Conservation (phyloP, 2,797 vertebrate genomes). For the Okamejei kenojei region DNA sequence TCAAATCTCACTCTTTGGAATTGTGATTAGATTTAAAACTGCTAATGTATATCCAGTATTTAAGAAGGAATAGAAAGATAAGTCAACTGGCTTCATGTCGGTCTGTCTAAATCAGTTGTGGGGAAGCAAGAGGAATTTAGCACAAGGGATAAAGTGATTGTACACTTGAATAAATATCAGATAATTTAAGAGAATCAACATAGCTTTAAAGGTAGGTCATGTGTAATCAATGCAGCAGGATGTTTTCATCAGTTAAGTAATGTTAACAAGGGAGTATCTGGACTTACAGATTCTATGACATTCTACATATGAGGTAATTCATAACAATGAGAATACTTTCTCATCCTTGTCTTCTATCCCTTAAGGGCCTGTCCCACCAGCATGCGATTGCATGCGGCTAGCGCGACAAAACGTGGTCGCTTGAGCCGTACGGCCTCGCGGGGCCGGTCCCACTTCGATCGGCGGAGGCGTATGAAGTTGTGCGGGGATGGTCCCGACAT, state of each 20-base stretch:
- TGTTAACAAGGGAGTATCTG: not conserved
- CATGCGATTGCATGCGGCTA: too few relatives aligned
- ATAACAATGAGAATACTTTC: not conserved
- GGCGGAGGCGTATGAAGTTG: too few relatives aligned
- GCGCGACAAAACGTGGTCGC: too few relatives aligned
- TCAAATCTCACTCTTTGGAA: not conserved
- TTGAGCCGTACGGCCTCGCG: too few relatives aligned
- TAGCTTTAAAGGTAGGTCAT: not conserved
- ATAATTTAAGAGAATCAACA: not conserved
- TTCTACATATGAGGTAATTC: not conserved
- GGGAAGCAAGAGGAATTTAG: not conserved
- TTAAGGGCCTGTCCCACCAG: too few relatives aligned
- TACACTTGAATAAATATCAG: not conserved
- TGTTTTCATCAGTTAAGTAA: not conserved
- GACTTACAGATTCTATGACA: not conserved
- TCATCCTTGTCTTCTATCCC: too few relatives aligned
- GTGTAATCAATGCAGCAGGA: not conserved
- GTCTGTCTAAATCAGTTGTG: not conserved
- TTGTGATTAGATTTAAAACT: constrained; percentile 3
- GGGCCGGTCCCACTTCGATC: too few relatives aligned
- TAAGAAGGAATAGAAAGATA: not conserved
- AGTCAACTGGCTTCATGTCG: not conserved
- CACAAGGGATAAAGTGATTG: not conserved
- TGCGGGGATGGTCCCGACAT: too few relatives aligned
- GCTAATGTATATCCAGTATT: not conserved